Evolutionary conservation across 2,888 invertebrate species (phyloP), one percentile per base, ranked within the genome.

Genomic region (Nasonia oneida): DNA sequence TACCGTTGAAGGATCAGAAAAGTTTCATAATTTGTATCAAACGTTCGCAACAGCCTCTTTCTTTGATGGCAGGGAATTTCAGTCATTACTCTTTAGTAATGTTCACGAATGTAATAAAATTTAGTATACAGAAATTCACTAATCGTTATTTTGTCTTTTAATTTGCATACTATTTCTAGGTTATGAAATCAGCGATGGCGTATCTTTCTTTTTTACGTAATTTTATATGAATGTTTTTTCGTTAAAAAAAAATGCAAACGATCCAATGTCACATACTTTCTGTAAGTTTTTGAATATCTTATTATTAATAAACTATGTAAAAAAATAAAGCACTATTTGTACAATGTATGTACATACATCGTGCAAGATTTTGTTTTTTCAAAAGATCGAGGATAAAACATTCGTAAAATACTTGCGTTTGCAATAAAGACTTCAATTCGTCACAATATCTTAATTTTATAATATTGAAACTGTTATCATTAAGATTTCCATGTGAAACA

Each of bases 161-260:
- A 47, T 76, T 53, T 57, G 5, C 3, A 53, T 70, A 29, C 42
- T 37, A 53, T 83, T 86, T 37, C 67, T 71, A 87, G 88, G 86
- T 88, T 1, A 86, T 88, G 42, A 88, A 88, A 81, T 83, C 88
- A 2, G 87, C 87, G n/a, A 86, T 87, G 87, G 87, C 87, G 50
- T 88, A 88, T 71, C 81, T 88, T 74, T 88, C 88, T 29, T 83
- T 88, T 42, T 79, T 88, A 15, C 81, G 88, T 73, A 88, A 87
- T 70, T 87, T 88, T 33, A 61, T 88, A 76, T 87, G 81, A 84
- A 42, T 4, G 15, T 53, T 53, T 18, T 18, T 18, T 18, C 29
- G 29, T 15, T 18, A 53, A 53, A 4, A 53, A 53, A 15, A 53
- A 53, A 53, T 15, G 14, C 18, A 53, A 18, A 18, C 18, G 6